Evolutionary conservation across 2,888 invertebrate species (phyloP).

Genomic region (Tupiocoris notatus): DNA sequence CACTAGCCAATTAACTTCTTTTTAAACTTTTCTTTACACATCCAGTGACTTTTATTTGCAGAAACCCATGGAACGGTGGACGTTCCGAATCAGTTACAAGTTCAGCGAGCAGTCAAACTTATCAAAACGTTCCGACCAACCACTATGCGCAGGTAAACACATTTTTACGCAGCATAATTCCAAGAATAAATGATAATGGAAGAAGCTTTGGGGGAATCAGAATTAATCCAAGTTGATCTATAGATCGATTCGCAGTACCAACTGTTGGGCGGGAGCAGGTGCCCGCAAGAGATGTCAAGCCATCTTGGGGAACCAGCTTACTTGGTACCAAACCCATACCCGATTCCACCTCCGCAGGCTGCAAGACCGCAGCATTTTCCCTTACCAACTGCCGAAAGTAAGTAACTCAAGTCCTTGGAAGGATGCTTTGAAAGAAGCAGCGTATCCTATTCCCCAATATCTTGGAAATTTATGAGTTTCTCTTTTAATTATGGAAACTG

Average conservation of each 20-base stretch:
- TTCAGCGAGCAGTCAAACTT: slow-evolving; percentile 50
- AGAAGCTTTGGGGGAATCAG: no score
- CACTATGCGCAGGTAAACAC: slow-evolving; percentile 44
- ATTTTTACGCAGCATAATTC: no score
- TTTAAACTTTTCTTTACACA: no score
- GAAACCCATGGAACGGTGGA: slow-evolving; percentile 45
- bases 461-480: no score
- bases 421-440: no score
- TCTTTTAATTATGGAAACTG: no score
- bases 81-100: slow-evolving; percentile 45
- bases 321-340: neutral
- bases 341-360: neutral
- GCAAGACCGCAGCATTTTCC: neutral
- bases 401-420: no score
- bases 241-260: neutral
- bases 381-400: neutral
- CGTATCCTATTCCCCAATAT: no score
- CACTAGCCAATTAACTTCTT: no score
- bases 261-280: neutral
- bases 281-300: neutral
- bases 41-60: no score
- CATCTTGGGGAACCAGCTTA: neutral
- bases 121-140: slow-evolving; percentile 45
- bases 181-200: no score
- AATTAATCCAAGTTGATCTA: no score